A percentile compares a stretch with the other conserved stretches of the same genome.
Conservation (phyloP, 2,113 vertebrate species). For the Halcyon malimbica region DNA sequence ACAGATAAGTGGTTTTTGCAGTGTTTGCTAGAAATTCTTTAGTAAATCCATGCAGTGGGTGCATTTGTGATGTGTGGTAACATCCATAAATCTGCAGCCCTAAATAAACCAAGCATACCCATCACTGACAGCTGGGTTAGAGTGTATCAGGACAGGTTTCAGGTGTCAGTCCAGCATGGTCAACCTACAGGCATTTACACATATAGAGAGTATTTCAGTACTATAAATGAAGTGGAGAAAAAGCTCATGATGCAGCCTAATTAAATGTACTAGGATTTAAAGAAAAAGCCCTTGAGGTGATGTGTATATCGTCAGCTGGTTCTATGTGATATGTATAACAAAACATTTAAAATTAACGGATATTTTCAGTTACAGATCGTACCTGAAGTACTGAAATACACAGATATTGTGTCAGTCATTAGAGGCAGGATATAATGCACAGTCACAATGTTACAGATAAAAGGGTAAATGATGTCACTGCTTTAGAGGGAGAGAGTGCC, state of each 20-base stretch:
- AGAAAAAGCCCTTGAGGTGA: not conserved
- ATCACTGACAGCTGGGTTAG: not conserved
- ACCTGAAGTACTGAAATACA: not conserved
- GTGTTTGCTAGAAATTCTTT: not conserved
- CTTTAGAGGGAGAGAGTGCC: not conserved
- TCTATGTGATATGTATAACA: not conserved
- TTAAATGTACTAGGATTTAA: not conserved
- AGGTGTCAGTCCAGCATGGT: not conserved
- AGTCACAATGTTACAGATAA: not conserved
- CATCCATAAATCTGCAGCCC: not conserved
- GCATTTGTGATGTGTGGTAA: not conserved
- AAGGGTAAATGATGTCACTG: not conserved
- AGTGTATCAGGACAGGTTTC: not conserved
- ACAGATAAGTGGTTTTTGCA: not conserved
- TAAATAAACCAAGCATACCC: not conserved
- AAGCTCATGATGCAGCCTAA: not conserved
- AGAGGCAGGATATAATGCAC: not conserved
- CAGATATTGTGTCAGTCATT: not conserved
- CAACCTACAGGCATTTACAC: not conserved
- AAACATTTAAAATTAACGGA: not conserved
- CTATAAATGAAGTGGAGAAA: not conserved
- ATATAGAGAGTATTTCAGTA: not conserved
- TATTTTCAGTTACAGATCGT: not conserved
- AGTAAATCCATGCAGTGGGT: not conserved
- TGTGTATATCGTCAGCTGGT: not conserved